Conservation (phyloP, 2,888 invertebrate species). For the Platyscelio sp. region DNA sequence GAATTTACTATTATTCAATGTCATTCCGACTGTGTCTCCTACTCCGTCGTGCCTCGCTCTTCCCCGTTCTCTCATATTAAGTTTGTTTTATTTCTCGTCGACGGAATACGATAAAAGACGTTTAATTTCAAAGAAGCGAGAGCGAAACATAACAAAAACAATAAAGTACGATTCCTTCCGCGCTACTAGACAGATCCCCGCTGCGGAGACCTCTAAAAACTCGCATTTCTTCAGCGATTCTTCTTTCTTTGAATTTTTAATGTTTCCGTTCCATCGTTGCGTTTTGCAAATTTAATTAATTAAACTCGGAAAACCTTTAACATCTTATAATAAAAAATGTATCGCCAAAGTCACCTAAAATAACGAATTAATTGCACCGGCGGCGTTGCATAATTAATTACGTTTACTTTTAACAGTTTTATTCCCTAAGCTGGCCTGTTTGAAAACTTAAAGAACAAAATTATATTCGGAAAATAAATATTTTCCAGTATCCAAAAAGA, state of each 20-base stretch:
- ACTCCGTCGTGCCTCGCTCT: too few relatives aligned
- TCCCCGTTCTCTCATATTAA: constrained; percentile 56
- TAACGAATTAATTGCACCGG: too few relatives aligned
- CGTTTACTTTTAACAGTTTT: too few relatives aligned
- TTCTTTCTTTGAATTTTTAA: constrained; percentile 12
- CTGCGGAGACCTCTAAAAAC: constrained; percentile 34
- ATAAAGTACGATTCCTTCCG: constrained; percentile 83
- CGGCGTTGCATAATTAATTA: too few relatives aligned
- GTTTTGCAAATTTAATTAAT: background rate
- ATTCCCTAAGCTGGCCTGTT: too few relatives aligned
- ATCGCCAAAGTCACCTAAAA: too few relatives aligned
- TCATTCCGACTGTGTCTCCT: constrained; percentile 63
- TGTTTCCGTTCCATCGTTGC: background rate
- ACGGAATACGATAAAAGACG: constrained; percentile 66
- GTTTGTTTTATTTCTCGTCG: constrained; percentile 55
- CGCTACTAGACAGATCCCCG: constrained; percentile 71
- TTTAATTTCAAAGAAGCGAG: constrained; percentile 68
- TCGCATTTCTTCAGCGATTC: constrained; percentile 40
- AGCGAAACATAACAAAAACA: constrained; percentile 82
- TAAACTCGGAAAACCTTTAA: background rate
- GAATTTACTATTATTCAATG: constrained; percentile 78
- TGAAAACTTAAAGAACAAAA: too few relatives aligned
- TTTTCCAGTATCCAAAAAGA: too few relatives aligned
- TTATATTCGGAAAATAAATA: too few relatives aligned
- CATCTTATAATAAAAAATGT: too few relatives aligned